Percentiles rank a stretch among this genome's conserved stretches.
phyloP scores from a whole-genome alignment of 2,888 invertebrate species.

The Hirtodrosophila trivittata region DNA sequence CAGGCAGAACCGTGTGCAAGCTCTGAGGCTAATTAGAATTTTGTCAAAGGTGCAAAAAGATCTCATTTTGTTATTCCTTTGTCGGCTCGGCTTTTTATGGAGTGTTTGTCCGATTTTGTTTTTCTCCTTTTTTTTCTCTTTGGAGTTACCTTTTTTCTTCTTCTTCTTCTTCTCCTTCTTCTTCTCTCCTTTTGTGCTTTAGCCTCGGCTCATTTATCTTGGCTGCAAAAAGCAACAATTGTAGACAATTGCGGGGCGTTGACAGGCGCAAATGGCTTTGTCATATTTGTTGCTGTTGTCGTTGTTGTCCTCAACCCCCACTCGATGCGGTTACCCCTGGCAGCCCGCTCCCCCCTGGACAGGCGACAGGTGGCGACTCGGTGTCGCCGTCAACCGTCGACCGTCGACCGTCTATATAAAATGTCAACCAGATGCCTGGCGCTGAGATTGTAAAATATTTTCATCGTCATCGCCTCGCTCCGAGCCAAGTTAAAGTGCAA shows the following conservation, averaged over 20 bases:
- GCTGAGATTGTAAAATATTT: slow-evolving; percentile 68
- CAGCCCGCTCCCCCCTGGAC: slow-evolving; percentile 11
- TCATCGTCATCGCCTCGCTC: slow-evolving; percentile 69
- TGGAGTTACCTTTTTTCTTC: slow-evolving; percentile 4
- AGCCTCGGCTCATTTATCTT: slow-evolving; percentile 62
- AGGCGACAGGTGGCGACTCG: slow-evolving; percentile 72
- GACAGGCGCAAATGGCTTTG: slow-evolving; percentile 76
- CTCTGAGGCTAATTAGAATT: slow-evolving; percentile 51
- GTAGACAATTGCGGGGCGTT: slow-evolving; percentile 71
- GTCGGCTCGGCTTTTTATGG: slow-evolving; percentile 27
- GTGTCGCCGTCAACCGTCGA: slow-evolving; percentile 53
- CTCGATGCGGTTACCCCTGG: background rate
- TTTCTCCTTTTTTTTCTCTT: background rate
- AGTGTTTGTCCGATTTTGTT: slow-evolving; percentile 31
- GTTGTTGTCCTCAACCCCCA: slow-evolving; percentile 13
- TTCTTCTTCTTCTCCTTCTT: slow-evolving; percentile 17
- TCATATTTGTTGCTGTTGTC: slow-evolving; percentile 43
- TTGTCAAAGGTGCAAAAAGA: slow-evolving; percentile 55
- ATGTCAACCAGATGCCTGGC: slow-evolving; percentile 54
- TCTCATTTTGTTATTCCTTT: slow-evolving; percentile 35
- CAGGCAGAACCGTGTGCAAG: slow-evolving; percentile 1
- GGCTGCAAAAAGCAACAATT: slow-evolving; percentile 24
- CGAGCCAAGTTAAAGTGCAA: slow-evolving; percentile 76
- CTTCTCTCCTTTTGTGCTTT: slow-evolving; percentile 20
- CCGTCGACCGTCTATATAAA: slow-evolving; percentile 50